Evolutionary conservation across 2,797 vertebrate genomes (phyloP).

Genomic region (Darevskia mixta): DNA sequence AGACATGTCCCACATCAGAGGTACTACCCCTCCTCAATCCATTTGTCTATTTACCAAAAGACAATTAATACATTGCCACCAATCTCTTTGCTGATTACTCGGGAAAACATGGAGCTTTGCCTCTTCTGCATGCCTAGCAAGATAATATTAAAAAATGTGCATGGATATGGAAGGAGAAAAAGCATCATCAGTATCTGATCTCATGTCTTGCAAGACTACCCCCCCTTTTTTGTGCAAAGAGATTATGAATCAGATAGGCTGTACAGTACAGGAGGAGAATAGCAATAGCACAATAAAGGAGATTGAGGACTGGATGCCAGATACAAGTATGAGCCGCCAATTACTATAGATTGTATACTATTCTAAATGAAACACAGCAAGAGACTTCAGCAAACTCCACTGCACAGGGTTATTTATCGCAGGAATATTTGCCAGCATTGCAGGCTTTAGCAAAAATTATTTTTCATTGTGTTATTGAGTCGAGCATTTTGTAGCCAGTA

Average conservation of each 20-base stretch:
- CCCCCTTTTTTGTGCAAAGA: conserved; percentile 19
- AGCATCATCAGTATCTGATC: conserved; percentile 16
- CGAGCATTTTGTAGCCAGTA: conserved; percentile 27
- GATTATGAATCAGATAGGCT: conserved; percentile 34
- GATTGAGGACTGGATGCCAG: conserved; percentile 21
- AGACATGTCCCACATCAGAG: too few relatives aligned
- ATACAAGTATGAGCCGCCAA: conserved; percentile 45
- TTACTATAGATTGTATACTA: conserved; percentile 23
- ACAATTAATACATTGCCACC: not conserved
- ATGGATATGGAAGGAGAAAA: not conserved
- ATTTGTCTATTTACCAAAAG: conserved; percentile 36
- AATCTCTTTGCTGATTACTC: conserved; percentile 6
- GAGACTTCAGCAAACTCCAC: conserved; percentile 37
- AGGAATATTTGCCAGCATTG: conserved; percentile 40
- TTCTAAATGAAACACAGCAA: conserved; percentile 55
- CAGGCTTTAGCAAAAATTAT: not conserved
- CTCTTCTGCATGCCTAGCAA: rapidly evolving
- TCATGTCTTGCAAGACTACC: conserved; percentile 6
- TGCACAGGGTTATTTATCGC: conserved; percentile 6
- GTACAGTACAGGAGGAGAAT: conserved; percentile 4
- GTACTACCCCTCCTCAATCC: not conserved
- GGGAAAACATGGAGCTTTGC: conserved; percentile 9
- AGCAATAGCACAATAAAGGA: conserved; percentile 26
- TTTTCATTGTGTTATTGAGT: not conserved
- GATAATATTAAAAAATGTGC: not conserved